These are phyloP conservation scores for Australoheros scitulus DNA, from an alignment of 2,113 vertebrate genomes.

Conservation along the genomic window DNA sequence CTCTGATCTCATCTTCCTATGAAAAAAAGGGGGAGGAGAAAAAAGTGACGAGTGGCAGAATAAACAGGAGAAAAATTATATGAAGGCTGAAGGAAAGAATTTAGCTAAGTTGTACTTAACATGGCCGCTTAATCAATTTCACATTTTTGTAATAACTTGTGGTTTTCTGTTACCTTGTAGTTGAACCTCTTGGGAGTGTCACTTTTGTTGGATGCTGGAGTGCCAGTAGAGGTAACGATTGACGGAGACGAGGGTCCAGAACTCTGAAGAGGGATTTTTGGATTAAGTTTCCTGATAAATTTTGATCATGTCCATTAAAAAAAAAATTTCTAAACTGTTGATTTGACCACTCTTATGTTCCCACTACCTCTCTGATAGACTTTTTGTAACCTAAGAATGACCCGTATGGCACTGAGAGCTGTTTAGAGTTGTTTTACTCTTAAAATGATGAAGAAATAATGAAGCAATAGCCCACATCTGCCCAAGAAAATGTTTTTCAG, in stretches of 20 bases:
- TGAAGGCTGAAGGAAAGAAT: not conserved
- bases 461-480: no score
- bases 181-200: constrained; percentile 68
- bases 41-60: constrained; percentile 8
- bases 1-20: constrained; percentile 77
- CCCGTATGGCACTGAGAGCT: not conserved
- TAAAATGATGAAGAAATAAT: no score
- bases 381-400: not conserved
- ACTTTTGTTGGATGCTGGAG: constrained; percentile 63
- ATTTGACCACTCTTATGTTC: not conserved
- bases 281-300: not conserved
- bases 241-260: constrained; percentile 71
- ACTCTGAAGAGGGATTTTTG: constrained; percentile 42
- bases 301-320: not conserved
- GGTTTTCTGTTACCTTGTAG: constrained; percentile 71
- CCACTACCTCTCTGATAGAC: not conserved
- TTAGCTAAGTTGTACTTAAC: not conserved
- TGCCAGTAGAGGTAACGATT: constrained; percentile 49
- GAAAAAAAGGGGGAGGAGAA: constrained; percentile 16
- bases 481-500: no score
- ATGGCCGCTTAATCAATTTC: not conserved
- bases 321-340: not conserved
- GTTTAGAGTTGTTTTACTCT: not conserved
- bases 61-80: not conserved
- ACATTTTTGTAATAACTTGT: not conserved